Base-by-base conservation (phyloP, 2,113 vertebrate species). In the Macheiramphus alcinus region DNA sequence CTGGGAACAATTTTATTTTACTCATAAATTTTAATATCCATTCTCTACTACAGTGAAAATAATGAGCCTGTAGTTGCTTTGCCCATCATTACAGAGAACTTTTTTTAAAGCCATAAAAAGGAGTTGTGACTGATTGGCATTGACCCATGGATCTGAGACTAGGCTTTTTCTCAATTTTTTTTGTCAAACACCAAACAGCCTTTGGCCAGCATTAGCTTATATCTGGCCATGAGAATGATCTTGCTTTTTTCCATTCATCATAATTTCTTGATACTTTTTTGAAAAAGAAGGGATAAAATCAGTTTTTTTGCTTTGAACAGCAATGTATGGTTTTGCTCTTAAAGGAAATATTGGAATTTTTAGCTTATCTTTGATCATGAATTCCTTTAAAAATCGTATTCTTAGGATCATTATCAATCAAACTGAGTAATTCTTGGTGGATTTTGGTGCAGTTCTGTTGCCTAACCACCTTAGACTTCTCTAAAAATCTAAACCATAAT, bases 1-100 rank as follows among this genome's bases (percentile, higher is more conserved):
- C 79, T 90, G 72, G 59, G 88, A 72, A 92, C 71, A 92, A 78
- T 93, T 96, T 96, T 95, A 97, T 95, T 97, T 95, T 88, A 92
- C 79, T 92, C 79, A 90, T 94, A 95, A 95, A 95, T 96, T 95
- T 94, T 96, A 92, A 93, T 94, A 94, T 36, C 75, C 31, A 2
- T 82, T 86, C 88, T 88, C 58, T 75, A 20, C 58, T 70, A 50
- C 21, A 78, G 82, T 86, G 71, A 94, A 94, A 94, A 93, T 94
- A 92, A 96, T 90, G 90, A 95, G 42, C 26, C 67, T 88, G 55
- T 92, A 90, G 92, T 76, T 65, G 67, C 23, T 97, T 94, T 97
- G 85, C 66, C 71, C 11, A 4, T 96, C 75, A 32, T 83, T 92
- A 73, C 8, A 67, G 55, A 53, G 40, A 82, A 62, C 15, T 52